Evolutionary conservation across 1,140 invertebrate species (phyloP).

Genomic region (Cotesia typhae): DNA sequence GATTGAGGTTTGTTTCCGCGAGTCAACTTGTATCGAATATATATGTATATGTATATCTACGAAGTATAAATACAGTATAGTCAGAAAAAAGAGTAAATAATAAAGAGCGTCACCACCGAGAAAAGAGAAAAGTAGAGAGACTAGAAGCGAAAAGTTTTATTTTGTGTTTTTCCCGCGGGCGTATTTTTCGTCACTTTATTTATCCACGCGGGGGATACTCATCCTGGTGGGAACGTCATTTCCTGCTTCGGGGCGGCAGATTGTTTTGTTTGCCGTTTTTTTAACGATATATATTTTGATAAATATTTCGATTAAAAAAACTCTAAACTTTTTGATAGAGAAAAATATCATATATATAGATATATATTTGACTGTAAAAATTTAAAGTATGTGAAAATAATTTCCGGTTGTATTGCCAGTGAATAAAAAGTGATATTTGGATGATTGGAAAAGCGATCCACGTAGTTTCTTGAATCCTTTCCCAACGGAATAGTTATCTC

Average conservation of each 20-base stretch:
- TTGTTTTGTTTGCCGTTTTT: conserved; percentile 32
- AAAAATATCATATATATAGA: conserved; percentile 5
- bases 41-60: no score
- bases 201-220: conserved; percentile 24
- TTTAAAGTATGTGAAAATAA: conserved; percentile 28
- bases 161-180: conserved; percentile 23
- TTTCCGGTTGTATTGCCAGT: conserved; percentile 27
- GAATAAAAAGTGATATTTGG: neutral
- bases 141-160: conserved; percentile 10
- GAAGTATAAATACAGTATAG: neutral
- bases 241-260: conserved; percentile 26
- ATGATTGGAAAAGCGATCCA: neutral
- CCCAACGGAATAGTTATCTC: conserved; percentile 5
- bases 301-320: no score
- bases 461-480: conserved; percentile 1
- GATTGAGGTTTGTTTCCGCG: conserved; percentile 27
- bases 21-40: conserved; percentile 24
- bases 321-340: neutral
- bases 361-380: neutral
- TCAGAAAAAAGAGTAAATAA: conserved; percentile 11
- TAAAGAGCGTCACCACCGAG: neutral
- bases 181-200: conserved; percentile 37
- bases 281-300: neutral
- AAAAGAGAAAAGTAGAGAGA: neutral
- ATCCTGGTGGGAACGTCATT: conserved; percentile 33